These are phyloP conservation scores for Synergus umbraculus DNA, from an alignment of 2,888 invertebrate species.

Conservation along the genomic window DNA sequence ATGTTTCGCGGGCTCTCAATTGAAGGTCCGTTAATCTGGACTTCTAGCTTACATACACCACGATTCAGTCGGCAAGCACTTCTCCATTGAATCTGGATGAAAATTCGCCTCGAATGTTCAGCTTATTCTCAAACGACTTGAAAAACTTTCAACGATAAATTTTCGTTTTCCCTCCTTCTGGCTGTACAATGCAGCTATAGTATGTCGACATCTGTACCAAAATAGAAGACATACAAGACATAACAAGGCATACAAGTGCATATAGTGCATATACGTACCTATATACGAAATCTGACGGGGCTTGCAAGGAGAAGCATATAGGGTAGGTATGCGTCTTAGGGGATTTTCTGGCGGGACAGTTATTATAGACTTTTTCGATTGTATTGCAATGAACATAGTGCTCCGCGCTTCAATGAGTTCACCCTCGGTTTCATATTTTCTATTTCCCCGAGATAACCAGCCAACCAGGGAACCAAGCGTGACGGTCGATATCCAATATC, in stretches of 20 bases:
- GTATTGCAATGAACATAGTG: slow-evolving; percentile 26
- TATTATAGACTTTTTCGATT: slow-evolving; percentile 31
- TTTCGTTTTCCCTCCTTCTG: slow-evolving; percentile 22
- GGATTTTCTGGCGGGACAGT: slow-evolving; percentile 15
- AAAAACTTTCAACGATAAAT: slow-evolving; percentile 35
- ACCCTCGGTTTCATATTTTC: slow-evolving; percentile 51
- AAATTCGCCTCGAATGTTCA: slow-evolving; percentile 33
- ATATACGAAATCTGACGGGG: neutral
- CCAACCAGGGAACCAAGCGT: slow-evolving; percentile 43
- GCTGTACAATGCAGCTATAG: slow-evolving; percentile 3
- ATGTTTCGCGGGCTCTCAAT: slow-evolving; percentile 31
- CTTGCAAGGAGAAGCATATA: neutral
- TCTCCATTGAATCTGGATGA: slow-evolving; percentile 29
- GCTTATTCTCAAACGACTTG: slow-evolving; percentile 14
- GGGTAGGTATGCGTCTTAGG: neutral
- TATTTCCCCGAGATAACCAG: slow-evolving; percentile 57
- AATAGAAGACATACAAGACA: neutral
- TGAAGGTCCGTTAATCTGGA: slow-evolving; percentile 29
- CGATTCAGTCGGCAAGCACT: neutral
- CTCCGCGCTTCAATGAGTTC: slow-evolving; percentile 8
- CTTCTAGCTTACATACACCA: slow-evolving; percentile 10
- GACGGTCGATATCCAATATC: slow-evolving; percentile 63
- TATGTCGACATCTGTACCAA: neutral
- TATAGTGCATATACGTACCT: neutral
- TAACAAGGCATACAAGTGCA: too few relatives aligned